Conservation (phyloP, 2,113 vertebrate genomes). For the Mormyrus iriodes region DNA sequence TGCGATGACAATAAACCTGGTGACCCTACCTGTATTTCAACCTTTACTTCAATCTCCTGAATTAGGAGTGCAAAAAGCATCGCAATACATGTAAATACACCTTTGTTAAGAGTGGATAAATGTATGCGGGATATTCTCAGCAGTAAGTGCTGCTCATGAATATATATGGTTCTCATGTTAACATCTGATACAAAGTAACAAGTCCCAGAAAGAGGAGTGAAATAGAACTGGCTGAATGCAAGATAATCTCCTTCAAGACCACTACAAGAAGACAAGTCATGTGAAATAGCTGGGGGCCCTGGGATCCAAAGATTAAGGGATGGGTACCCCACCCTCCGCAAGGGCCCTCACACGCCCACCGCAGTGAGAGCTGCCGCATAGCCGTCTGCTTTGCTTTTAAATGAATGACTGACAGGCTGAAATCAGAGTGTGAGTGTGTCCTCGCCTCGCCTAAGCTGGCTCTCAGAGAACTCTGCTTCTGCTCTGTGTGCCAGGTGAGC, state of each 20-base stretch:
- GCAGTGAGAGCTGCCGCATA: not conserved
- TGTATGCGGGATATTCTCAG: not conserved
- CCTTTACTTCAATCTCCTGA: not conserved
- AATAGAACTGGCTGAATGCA: not conserved
- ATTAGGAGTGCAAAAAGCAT: not conserved
- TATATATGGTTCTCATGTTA: not conserved
- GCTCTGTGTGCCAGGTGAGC: conserved; percentile 63
- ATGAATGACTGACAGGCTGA: not conserved
- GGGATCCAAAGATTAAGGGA: not conserved
- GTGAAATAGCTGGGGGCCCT: not conserved
- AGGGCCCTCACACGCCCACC: not conserved
- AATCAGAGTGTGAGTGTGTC: conserved; percentile 27
- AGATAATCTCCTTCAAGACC: not conserved
- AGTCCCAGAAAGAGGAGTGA: not conserved
- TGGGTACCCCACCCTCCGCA: not conserved
- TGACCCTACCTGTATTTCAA: not conserved
- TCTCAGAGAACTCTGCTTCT: conserved; percentile 47
- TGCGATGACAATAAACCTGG: not conserved
- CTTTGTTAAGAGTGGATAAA: not conserved
- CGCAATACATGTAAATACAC: not conserved
- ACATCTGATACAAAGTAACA: not conserved
- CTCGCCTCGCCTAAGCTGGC: conserved; percentile 59
- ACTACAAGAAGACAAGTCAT: not conserved
- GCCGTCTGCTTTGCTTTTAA: not conserved
- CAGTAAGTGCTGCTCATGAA: not conserved